Evolutionary conservation across 2,113 vertebrate genomes (phyloP).

Genomic region (Nothobranchius kuhntae): DNA sequence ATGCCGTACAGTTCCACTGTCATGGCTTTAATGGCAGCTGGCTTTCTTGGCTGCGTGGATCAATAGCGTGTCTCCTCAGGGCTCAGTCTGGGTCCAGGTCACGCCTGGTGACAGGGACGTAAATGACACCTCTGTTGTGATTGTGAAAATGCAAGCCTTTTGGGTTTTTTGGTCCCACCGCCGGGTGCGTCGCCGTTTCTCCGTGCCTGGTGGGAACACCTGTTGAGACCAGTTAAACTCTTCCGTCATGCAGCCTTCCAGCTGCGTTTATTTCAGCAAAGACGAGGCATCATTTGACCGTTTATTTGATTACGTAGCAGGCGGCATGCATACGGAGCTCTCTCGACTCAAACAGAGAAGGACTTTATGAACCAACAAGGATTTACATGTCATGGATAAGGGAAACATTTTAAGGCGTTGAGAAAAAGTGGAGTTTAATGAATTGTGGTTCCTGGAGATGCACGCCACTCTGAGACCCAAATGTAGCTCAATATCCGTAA

Average conservation of each 20-base stretch:
- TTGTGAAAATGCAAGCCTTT: constrained; percentile 63
- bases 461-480: too few relatives aligned
- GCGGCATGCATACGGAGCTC: not conserved
- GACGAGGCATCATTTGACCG: not conserved
- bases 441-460: too few relatives aligned
- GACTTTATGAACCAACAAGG: too few relatives aligned
- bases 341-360: too few relatives aligned
- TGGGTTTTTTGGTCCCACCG: constrained; percentile 58
- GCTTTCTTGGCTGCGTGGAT: constrained; percentile 82
- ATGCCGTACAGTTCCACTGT: constrained; percentile 90
- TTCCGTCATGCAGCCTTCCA: constrained; percentile 1
- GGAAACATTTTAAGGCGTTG: too few relatives aligned
- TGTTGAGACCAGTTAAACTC: constrained; percentile 50
- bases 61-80: constrained; percentile 82
- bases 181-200: constrained; percentile 14
- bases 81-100: constrained; percentile 73
- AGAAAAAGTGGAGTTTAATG: too few relatives aligned
- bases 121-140: constrained; percentile 75
- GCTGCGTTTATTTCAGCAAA: not conserved
- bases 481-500: too few relatives aligned
- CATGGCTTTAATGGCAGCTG: constrained; percentile 84
- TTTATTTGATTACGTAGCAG: not conserved
- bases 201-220: constrained; percentile 31
- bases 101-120: constrained; percentile 53
- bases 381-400: too few relatives aligned